Evolutionary conservation across 2,888 invertebrate species (phyloP).

Genomic region (Tortricodes alternella): DNA sequence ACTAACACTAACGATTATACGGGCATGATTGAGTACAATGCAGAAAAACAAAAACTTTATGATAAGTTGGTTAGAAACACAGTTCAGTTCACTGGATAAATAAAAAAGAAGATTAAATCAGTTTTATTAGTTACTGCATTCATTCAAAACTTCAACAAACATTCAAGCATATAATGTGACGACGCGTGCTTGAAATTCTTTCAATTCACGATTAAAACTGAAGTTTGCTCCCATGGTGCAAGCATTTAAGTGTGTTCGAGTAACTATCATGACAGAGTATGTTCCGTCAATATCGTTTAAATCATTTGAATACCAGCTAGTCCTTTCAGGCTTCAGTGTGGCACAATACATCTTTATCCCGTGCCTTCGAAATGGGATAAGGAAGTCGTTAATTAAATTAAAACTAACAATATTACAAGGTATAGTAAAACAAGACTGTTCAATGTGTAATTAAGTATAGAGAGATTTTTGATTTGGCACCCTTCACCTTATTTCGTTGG

Average conservation of each 20-base stretch:
- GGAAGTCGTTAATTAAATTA: conserved; percentile 59
- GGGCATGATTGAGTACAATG: conserved; percentile 43
- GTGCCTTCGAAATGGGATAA: conserved; percentile 57
- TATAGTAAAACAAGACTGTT: no score
- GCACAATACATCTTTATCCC: conserved; percentile 65
- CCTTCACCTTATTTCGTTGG: conserved; percentile 23
- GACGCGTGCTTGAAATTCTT: conserved; percentile 58
- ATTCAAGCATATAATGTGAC: conserved; percentile 51
- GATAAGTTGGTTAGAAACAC: conserved; percentile 41
- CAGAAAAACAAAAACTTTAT: conserved; percentile 42
- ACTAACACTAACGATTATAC: conserved; percentile 51
- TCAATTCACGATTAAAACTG: conserved; percentile 42
- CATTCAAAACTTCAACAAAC: conserved; percentile 27
- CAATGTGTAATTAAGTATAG: no score
- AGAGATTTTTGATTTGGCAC: conserved; percentile 24
- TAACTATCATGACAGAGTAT: conserved; percentile 24
- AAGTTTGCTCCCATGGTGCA: neutral
- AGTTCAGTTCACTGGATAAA: conserved; percentile 25
- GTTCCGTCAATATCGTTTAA: conserved; percentile 24
- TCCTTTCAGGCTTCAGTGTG: conserved; percentile 45
- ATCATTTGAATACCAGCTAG: conserved; percentile 19
- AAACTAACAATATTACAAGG: conserved; percentile 35
- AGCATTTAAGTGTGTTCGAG: conserved; percentile 17
- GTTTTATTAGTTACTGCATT: conserved; percentile 17
- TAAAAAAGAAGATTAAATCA: conserved; percentile 8